Percentiles rank a stretch among this genome's conserved stretches.
Evolutionary conservation across 2,797 vertebrate genomes (phyloP).

Genomic region (Macropodus opercularis): DNA sequence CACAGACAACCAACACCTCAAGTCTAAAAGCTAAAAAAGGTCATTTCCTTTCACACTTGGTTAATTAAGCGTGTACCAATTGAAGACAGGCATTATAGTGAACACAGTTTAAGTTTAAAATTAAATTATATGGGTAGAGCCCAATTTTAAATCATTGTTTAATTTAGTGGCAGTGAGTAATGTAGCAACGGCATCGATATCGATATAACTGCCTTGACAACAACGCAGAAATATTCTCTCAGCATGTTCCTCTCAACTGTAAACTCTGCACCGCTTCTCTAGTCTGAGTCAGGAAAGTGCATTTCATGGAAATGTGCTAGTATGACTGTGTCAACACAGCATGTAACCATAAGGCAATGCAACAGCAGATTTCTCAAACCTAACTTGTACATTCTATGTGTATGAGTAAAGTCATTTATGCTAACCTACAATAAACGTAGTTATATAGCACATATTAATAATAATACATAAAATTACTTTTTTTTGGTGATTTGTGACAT

Average conservation of each 20-base stretch:
- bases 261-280: too few relatives aligned
- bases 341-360: background rate
- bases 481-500: background rate
- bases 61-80: conserved; percentile 7
- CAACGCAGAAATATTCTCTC: background rate
- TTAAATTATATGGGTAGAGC: background rate
- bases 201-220: background rate
- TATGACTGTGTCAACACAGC: background rate
- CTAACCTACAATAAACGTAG: too few relatives aligned
- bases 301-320: background rate
- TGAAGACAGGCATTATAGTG: conserved; percentile 2
- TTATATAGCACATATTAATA: too few relatives aligned
- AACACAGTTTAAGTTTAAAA: conserved; percentile 8
- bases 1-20: conserved; percentile 34
- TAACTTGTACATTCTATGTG: too few relatives aligned
- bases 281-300: background rate
- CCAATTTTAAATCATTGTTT: background rate
- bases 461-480: too few relatives aligned
- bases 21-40: conserved; percentile 52
- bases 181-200: too few relatives aligned
- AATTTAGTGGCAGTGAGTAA: background rate
- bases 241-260: too few relatives aligned
- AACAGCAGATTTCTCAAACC: background rate
- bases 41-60: conserved; percentile 21
- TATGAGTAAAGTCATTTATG: too few relatives aligned